Evolutionary conservation across 2,888 invertebrate genomes (phyloP).

Genomic region (Gisinianus flammeolus): DNA sequence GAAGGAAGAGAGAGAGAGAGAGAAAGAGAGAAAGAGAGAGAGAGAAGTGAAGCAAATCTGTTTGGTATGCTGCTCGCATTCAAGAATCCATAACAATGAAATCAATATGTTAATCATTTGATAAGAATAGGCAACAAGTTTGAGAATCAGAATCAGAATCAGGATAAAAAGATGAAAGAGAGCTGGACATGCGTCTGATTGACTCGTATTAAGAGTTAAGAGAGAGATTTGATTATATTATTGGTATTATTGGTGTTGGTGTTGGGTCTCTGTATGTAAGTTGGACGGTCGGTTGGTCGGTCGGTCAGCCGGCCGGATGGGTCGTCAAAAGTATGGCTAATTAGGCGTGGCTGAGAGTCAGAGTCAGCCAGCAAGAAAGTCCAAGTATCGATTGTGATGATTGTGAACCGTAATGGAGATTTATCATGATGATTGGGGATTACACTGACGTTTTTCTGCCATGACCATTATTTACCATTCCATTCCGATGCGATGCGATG

Average conservation of each 20-base stretch:
- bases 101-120: conserved; percentile 16
- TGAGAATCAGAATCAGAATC: not conserved
- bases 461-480: not conserved
- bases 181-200: conserved; percentile 1
- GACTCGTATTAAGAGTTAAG: too few species aligned
- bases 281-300: too few species aligned
- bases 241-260: not conserved
- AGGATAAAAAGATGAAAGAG: not conserved
- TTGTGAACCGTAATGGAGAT: conserved; percentile 35
- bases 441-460: conserved; percentile 3
- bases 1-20: too few species aligned
- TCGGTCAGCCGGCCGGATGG: not conserved
- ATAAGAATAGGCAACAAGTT: not conserved
- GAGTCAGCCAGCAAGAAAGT: conserved; percentile 14
- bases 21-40: too few species aligned
- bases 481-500: not conserved
- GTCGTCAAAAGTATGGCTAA: conserved; percentile 10
- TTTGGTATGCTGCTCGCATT: not conserved
- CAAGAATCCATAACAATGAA: conserved; percentile 17
- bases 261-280: too few species aligned
- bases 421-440: conserved; percentile 39
- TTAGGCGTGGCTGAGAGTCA: conserved; percentile 17
- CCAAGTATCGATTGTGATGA: conserved; percentile 2
- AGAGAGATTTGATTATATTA: not conserved
- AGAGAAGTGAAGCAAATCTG: not conserved